phyloP scores from a whole-genome alignment of 2,888 invertebrate species.

The Idaea biselata region DNA sequence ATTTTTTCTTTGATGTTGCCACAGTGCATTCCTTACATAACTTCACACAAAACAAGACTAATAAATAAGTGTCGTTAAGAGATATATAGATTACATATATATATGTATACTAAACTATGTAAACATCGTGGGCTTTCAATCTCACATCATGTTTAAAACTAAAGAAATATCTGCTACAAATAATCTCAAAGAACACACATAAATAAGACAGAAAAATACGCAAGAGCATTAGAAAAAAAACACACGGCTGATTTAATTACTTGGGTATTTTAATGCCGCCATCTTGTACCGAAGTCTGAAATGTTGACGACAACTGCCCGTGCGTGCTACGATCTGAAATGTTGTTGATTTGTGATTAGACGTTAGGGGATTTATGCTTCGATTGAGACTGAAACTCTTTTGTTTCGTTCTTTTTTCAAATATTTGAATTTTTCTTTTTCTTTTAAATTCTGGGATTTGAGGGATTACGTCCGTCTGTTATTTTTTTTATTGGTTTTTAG shows the following conservation, averaged over 20 bases:
- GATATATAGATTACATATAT: neutral
- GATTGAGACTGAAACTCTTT: conserved; percentile 41
- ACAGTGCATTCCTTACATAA: neutral
- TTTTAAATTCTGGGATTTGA: conserved; percentile 15
- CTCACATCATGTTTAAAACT: neutral
- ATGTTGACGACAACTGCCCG: conserved; percentile 41
- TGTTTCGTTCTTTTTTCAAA: conserved; percentile 30
- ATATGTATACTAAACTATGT: neutral
- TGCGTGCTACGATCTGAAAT: conserved; percentile 51
- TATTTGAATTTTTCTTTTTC: conserved; percentile 18
- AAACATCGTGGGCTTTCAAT: neutral
- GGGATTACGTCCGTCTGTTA: conserved; percentile 9
- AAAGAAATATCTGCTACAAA: neutral
- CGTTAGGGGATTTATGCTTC: conserved; percentile 41
- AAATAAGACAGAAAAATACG: neutral
- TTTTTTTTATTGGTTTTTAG: neutral
- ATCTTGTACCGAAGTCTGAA: conserved; percentile 17
- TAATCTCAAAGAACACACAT: neutral
- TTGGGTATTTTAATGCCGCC: neutral
- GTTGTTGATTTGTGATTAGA: conserved; percentile 57
- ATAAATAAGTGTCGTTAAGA: neutral
- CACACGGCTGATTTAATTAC: neutral
- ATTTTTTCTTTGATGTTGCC: neutral
- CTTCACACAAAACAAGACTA: neutral
- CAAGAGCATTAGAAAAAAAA: neutral